Conservation (phyloP, 2,113 vertebrate species). For the Sminthopsis crassicaudata region DNA sequence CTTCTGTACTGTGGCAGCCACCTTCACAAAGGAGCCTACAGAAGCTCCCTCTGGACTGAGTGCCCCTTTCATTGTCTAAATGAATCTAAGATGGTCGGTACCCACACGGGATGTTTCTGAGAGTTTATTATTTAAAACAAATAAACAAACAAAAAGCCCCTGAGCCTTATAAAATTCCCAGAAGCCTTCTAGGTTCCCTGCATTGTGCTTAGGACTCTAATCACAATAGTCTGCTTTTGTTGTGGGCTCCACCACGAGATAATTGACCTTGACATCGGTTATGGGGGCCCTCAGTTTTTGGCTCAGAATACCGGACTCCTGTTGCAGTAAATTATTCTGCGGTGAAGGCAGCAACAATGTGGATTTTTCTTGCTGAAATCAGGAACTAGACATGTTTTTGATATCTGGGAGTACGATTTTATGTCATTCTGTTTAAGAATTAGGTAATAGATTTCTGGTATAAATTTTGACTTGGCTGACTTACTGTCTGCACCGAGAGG, state of each 20-base stretch:
- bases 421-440: slow-evolving; percentile 83
- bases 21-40: slow-evolving; percentile 21
- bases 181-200: slow-evolving; percentile 82
- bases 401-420: slow-evolving; percentile 84
- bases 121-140: slow-evolving; percentile 77
- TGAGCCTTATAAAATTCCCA: slow-evolving; percentile 74
- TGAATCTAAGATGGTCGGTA: slow-evolving; percentile 70
- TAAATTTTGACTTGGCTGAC: slow-evolving; percentile 81
- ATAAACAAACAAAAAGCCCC: slow-evolving; percentile 44
- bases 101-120: slow-evolving; percentile 80
- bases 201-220: slow-evolving; percentile 85
- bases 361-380: slow-evolving; percentile 83
- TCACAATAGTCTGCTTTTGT: slow-evolving; percentile 87
- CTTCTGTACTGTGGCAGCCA: background rate
- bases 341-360: slow-evolving; percentile 83
- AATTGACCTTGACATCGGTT: slow-evolving; percentile 88
- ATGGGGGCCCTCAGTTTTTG: slow-evolving; percentile 85
- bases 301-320: slow-evolving; percentile 83
- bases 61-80: slow-evolving; percentile 43
- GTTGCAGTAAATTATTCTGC: slow-evolving; percentile 88
- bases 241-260: slow-evolving; percentile 84
- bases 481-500: slow-evolving; percentile 76
- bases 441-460: slow-evolving; percentile 80
- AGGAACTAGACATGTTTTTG: slow-evolving; percentile 83
- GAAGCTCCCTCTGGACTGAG: slow-evolving; percentile 65